These are phyloP conservation scores for Sesia apiformis DNA, from an alignment of 2,888 invertebrate genomes.

Conservation along the genomic window DNA sequence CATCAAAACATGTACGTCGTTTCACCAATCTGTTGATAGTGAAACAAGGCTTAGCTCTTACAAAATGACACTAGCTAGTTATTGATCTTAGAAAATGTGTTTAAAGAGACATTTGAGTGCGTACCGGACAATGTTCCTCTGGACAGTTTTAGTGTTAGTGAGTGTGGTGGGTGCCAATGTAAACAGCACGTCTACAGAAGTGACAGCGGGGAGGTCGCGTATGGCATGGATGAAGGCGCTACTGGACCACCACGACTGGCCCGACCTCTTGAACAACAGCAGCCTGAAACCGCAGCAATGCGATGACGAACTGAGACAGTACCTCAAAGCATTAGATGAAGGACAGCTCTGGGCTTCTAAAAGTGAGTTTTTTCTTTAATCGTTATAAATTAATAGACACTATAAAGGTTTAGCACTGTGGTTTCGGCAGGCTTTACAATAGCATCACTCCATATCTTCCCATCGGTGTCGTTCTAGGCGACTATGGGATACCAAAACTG, in stretches of 20 bases:
- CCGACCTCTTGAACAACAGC: conserved; percentile 56
- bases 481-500: no score
- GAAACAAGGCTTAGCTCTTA: no score
- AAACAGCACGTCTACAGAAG: conserved; percentile 29
- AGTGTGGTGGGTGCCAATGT: conserved; percentile 54
- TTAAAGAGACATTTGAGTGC: conserved; percentile 1
- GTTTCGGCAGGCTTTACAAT: no score
- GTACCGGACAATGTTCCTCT: conserved; percentile 37
- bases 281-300: conserved; percentile 46
- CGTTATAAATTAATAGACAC: no score
- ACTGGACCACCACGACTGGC: conserved; percentile 79
- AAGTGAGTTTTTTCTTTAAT: conserved; percentile 75
- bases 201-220: conserved; percentile 36
- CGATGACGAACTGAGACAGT: conserved; percentile 73
- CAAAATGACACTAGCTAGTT: no score
- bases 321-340: conserved; percentile 73
- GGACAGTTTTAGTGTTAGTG: conserved; percentile 49
- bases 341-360: conserved; percentile 86
- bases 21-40: no score
- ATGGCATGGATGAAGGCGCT: conserved; percentile 79
- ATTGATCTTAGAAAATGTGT: neutral
- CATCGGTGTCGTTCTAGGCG: no score
- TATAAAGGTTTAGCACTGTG: no score
- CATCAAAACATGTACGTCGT: no score
- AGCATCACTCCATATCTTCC: no score